Evolutionary conservation across 2,888 invertebrate genomes (phyloP).

Genomic region (Pyrrhopygopsis socrates): DNA sequence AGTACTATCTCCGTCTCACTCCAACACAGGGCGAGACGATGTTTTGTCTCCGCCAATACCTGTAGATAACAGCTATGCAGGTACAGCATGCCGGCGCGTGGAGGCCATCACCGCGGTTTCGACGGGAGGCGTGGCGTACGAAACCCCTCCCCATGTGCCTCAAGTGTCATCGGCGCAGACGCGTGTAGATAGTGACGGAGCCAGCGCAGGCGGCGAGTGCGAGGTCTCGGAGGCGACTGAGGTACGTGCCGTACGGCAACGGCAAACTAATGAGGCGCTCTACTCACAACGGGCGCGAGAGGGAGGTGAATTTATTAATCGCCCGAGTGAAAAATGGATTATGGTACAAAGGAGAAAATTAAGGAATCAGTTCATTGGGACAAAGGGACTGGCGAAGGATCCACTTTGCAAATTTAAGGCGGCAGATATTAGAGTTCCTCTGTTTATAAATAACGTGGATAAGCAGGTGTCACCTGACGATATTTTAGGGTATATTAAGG

Average conservation of each 20-base stretch:
- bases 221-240: neutral
- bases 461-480: neutral
- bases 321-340: conserved; percentile 6
- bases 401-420: conserved; percentile 11
- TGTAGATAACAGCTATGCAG: too few species aligned
- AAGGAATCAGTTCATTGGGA: conserved; percentile 15
- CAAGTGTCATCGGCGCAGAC: neutral
- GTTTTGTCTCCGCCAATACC: too few species aligned
- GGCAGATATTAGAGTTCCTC: neutral
- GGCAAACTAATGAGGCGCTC: neutral
- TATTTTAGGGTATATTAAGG: neutral
- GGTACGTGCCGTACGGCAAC: too few species aligned
- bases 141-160: neutral
- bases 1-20: too few species aligned
- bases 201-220: too few species aligned
- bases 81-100: neutral
- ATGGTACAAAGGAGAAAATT: conserved; percentile 10
- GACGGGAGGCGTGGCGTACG: neutral
- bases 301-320: conserved; percentile 2
- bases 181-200: neutral
- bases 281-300: neutral
- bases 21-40: too few species aligned
- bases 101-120: neutral
- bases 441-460: conserved; percentile 2
- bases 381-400: neutral